Percentiles rank a stretch among this genome's conserved stretches.
phyloP scores from a whole-genome alignment of 2,113 vertebrate genomes.

The Cavia aperea region DNA sequence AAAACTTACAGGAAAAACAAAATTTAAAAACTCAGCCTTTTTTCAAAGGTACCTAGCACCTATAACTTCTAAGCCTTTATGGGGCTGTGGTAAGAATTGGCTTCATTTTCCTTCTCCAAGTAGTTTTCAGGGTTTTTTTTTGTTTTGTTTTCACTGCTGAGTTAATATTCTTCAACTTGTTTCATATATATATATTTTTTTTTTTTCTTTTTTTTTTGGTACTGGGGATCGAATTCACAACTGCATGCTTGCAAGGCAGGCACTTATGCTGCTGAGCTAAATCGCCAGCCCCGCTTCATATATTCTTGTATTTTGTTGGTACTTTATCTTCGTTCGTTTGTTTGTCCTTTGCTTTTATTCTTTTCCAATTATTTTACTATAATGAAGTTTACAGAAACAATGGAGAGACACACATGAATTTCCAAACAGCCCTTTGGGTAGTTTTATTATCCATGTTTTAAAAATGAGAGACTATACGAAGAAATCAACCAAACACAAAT shows the following conservation, averaged over 20 bases:
- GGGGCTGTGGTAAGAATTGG: not conserved
- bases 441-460: not conserved
- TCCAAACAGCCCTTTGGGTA: not conserved
- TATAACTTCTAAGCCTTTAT: not conserved
- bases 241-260: too few species aligned
- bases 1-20: too few species aligned
- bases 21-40: not conserved
- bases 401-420: slow-evolving; percentile 7
- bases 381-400: not conserved
- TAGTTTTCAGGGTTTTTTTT: not conserved
- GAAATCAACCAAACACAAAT: too few species aligned
- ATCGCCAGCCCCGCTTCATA: not conserved
- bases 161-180: slow-evolving; percentile 5
- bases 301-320: slow-evolving; percentile 6
- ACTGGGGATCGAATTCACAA: too few species aligned
- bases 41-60: not conserved
- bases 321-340: not conserved
- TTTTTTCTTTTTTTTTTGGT: too few species aligned
- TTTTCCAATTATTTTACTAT: slow-evolving; percentile 20
- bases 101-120: not conserved
- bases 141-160: not conserved
- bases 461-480: not conserved
- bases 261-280: too few species aligned
- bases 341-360: not conserved
- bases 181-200: not conserved